Conservation (phyloP, 2,113 vertebrate species). For the Pluvialis apricaria region DNA sequence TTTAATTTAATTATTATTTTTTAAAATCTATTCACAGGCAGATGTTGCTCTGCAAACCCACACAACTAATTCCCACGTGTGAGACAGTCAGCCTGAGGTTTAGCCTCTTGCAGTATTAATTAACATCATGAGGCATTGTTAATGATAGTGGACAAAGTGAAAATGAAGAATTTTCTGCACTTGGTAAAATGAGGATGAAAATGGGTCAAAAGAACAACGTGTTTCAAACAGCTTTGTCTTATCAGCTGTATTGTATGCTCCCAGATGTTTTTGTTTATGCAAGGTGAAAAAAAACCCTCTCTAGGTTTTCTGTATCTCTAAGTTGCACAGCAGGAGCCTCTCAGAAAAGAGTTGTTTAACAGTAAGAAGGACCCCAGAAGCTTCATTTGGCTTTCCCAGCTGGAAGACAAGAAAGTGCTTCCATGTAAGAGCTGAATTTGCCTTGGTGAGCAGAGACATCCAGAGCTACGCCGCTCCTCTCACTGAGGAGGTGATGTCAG, state of each 20-base stretch:
- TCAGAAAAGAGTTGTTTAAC: background rate
- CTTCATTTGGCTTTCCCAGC: conserved; percentile 10
- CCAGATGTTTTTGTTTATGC: background rate
- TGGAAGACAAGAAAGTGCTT: background rate
- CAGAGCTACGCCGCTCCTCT: background rate
- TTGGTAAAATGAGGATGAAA: conserved; percentile 8
- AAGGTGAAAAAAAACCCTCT: background rate
- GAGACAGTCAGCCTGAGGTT: conserved; percentile 25
- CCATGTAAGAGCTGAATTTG: background rate
- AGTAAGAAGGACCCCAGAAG: background rate
- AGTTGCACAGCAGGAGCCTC: background rate
- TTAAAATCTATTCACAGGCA: conserved; percentile 27
- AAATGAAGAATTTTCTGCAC: background rate
- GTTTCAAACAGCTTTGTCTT: background rate
- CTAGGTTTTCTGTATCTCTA: background rate
- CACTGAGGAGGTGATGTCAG: background rate
- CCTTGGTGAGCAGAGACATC: background rate
- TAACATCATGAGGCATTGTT: conserved; percentile 34
- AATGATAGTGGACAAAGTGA: conserved; percentile 26
- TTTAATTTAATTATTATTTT: conserved; percentile 43
- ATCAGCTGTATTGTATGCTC: background rate
- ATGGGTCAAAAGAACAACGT: conserved; percentile 32
- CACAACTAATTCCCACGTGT: background rate
- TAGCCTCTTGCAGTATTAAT: conserved; percentile 46
- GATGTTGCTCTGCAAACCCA: conserved; percentile 38